These are phyloP conservation scores for Isaurus tuberculatus DNA, from an alignment of 92 coral and sea anemone species.

Conservation along the genomic window DNA sequence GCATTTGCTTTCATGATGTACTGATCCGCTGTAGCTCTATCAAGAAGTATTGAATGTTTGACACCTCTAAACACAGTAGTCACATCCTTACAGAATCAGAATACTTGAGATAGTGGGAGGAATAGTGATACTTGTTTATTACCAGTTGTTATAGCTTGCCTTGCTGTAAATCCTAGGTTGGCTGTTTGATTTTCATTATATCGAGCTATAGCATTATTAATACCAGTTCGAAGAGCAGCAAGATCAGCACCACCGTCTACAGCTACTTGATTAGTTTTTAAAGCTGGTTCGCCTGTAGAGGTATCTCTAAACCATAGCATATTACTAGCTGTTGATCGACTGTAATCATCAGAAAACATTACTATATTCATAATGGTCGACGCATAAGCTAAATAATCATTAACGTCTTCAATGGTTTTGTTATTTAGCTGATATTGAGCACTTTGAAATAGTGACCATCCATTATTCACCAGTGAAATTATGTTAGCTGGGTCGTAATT, in stretches of 20 bases:
- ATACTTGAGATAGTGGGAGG: not conserved
- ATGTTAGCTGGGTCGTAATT: too few relatives aligned
- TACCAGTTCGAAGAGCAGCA: not conserved
- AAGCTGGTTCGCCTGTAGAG: not conserved
- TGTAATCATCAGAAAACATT: not conserved
- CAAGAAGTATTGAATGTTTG: not conserved
- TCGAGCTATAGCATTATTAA: not conserved
- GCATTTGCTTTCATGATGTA: too few relatives aligned
- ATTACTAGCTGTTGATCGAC: not conserved
- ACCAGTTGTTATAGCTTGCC: not conserved
- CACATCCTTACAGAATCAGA: not conserved
- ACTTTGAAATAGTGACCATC: too few relatives aligned
- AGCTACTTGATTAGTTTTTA: not conserved
- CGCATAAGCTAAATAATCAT: too few relatives aligned
- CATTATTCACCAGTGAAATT: too few relatives aligned
- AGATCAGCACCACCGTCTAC: not conserved
- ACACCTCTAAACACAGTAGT: not conserved
- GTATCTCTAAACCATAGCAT: not conserved
- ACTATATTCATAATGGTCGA: too few relatives aligned
- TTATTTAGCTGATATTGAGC: too few relatives aligned
- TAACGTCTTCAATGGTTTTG: too few relatives aligned
- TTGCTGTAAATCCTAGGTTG: not conserved
- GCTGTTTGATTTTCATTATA: not conserved
- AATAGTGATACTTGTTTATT: not conserved
- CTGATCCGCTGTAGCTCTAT: too few relatives aligned